Conservation (phyloP, 2,113 vertebrate species). For the Otolemur garnettii region DNA sequence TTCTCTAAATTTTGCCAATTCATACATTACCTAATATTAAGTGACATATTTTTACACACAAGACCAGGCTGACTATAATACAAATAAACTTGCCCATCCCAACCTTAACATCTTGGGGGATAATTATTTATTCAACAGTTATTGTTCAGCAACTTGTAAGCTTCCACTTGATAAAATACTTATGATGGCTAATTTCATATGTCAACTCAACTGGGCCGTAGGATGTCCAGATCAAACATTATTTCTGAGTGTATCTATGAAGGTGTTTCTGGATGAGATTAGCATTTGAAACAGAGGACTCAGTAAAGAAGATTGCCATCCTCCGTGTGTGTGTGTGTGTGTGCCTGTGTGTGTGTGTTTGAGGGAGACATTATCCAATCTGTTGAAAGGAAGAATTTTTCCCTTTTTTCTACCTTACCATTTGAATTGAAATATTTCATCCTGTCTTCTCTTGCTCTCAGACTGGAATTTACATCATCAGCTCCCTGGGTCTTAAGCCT, state of each 20-base stretch:
- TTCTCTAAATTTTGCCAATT: conserved; percentile 31
- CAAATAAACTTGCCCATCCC: background rate
- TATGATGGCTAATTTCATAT: background rate
- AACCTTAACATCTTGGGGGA: background rate
- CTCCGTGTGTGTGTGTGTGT: background rate
- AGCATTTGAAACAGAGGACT: background rate
- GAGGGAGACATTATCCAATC: background rate
- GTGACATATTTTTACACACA: background rate
- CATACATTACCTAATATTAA: background rate
- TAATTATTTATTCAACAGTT: background rate
- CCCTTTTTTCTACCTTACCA: background rate
- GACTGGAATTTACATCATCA: background rate
- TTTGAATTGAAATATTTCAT: background rate
- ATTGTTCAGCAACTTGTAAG: background rate
- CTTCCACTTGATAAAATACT: background rate
- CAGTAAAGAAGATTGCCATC: background rate
- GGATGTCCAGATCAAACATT: background rate
- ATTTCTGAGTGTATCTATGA: background rate
- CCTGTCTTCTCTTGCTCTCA: background rate
- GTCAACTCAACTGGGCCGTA: background rate
- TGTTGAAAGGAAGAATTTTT: background rate
- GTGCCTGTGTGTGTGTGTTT: background rate
- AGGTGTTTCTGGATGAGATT: background rate
- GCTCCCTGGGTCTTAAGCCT: background rate
- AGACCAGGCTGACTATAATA: background rate